Evolutionary conservation across 2,113 vertebrate species (phyloP).

Genomic region (Pheucticus melanocephalus): DNA sequence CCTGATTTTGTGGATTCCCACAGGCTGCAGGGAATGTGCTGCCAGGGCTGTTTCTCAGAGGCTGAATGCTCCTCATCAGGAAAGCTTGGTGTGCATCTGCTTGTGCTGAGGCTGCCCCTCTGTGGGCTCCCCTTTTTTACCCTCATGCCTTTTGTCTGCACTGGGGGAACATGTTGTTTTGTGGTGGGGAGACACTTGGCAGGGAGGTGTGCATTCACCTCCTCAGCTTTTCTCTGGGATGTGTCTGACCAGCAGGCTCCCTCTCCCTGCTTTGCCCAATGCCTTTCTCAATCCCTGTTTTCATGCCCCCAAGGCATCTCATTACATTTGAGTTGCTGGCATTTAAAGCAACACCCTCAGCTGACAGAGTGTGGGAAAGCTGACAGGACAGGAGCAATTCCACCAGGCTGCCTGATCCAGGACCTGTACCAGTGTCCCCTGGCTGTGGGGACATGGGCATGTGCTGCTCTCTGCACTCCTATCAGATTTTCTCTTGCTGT

Average conservation of each 20-base stretch:
- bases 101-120: background rate
- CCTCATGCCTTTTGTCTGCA: background rate
- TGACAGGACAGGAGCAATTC: background rate
- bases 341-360: background rate
- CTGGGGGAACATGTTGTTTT: background rate
- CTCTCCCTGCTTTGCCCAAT: background rate
- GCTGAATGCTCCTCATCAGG: background rate
- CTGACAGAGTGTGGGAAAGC: background rate
- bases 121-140: background rate
- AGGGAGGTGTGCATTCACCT: background rate
- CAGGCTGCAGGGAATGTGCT: background rate
- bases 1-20: no score
- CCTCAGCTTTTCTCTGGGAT: background rate
- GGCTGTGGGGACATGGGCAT: rapidly evolving
- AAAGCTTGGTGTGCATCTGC: background rate
- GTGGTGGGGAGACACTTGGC: background rate
- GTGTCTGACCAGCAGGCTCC: background rate
- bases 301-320: background rate
- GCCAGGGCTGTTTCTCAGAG: background rate
- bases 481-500: rapidly evolving
- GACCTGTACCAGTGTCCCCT: background rate
- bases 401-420: background rate
- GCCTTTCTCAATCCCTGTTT: background rate
- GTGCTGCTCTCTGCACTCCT: background rate
- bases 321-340: background rate